phyloP scores from a whole-genome alignment of 2,888 invertebrate species.

The Caenorhabditis japonica region DNA sequence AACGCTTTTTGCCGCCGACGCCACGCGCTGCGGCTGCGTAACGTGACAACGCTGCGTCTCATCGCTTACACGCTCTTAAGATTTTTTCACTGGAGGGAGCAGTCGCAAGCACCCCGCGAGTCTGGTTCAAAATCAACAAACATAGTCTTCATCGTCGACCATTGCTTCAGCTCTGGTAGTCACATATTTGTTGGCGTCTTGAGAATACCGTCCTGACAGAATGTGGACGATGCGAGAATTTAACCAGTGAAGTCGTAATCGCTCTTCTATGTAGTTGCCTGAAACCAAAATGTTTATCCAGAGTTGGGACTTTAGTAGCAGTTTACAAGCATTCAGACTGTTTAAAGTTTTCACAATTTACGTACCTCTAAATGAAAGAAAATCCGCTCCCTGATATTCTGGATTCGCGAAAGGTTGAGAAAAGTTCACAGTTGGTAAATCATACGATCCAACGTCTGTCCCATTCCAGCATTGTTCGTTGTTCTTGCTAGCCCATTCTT shows the following conservation, averaged over 20 bases:
- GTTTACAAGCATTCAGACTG: too few relatives aligned
- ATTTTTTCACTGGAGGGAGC: too few relatives aligned
- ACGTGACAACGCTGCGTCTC: too few relatives aligned
- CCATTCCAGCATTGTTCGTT: conserved; percentile 48
- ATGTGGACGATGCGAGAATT: conserved; percentile 32
- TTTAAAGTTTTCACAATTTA: not conserved
- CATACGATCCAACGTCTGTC: conserved; percentile 28
- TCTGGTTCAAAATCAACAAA: too few relatives aligned
- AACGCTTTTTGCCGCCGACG: too few relatives aligned
- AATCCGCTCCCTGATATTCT: conserved; percentile 39
- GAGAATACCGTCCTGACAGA: conserved; percentile 19
- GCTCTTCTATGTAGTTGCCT: conserved; percentile 46
- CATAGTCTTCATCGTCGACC: conserved; percentile 54
- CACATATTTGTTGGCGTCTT: conserved; percentile 1
- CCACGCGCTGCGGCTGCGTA: too few relatives aligned
- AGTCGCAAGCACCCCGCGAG: too few relatives aligned
- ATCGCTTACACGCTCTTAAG: too few relatives aligned
- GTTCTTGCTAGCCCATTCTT: conserved; percentile 34
- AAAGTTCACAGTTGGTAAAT: conserved; percentile 16
- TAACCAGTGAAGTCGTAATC: conserved; percentile 43
- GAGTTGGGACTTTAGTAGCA: too few relatives aligned
- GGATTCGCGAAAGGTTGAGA: conserved; percentile 41
- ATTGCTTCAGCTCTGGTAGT: conserved; percentile 6
- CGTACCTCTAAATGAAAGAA: conserved; percentile 39
- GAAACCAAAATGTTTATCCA: conserved; percentile 4